Conservation (phyloP, 30 jellyfish, hydroid and myxozoan genomes). For the Cassiopea andromeda region DNA sequence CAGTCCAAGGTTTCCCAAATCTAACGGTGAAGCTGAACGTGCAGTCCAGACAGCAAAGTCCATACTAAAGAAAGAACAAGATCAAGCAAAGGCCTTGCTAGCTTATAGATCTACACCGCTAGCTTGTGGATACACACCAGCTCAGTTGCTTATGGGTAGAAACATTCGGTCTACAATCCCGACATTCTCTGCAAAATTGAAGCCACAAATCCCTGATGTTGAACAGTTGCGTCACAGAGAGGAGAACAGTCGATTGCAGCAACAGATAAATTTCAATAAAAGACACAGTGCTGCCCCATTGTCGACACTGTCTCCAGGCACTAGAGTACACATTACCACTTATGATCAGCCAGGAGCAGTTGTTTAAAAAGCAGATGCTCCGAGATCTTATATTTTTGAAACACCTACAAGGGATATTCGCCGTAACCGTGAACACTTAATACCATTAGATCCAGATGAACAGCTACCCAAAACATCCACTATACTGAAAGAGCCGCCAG, state of each 20-base stretch:
- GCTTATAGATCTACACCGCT: background rate
- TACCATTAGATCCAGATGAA: background rate
- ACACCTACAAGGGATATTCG: background rate
- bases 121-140: background rate
- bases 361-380: background rate
- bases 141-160: background rate
- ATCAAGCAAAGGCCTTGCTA: background rate
- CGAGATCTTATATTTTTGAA: background rate
- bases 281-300: background rate
- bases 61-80: background rate
- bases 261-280: background rate
- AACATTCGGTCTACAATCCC: background rate
- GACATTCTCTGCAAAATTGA: background rate
- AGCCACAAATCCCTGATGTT: background rate
- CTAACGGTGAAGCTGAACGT: background rate
- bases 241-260: background rate
- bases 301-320: background rate
- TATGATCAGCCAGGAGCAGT: background rate
- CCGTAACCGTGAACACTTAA: background rate
- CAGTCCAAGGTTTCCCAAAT: background rate
- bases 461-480: background rate
- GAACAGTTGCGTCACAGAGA: background rate
- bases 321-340: background rate
- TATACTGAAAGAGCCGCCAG: background rate
- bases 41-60: background rate